Evolutionary conservation across 2,888 invertebrate genomes (phyloP).

Genomic region (Tenthredo notha): DNA sequence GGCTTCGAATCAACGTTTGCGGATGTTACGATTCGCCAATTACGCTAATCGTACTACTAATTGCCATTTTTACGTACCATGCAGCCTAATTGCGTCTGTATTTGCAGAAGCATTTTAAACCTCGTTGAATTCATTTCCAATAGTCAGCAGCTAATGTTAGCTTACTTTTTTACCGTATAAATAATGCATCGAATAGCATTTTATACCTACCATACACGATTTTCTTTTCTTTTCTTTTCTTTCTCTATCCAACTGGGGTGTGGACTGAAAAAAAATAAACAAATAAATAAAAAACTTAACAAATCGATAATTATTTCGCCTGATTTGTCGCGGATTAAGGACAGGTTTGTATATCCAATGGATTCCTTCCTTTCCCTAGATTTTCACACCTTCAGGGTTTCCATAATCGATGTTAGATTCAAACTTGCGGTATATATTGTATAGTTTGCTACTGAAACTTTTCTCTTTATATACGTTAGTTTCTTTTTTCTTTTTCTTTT

Average conservation of each 20-base stretch:
- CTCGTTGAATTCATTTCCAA: neutral
- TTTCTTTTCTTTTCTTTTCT: neutral
- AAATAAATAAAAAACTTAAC: neutral
- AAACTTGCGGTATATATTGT: neutral
- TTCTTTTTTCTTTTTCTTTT: neutral
- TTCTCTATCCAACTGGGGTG: neutral
- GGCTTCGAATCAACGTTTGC: neutral
- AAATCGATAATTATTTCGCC: neutral
- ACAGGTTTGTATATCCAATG: neutral
- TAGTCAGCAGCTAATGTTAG: neutral
- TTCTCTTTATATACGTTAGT: neutral
- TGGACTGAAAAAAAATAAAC: neutral
- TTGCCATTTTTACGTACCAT: neutral
- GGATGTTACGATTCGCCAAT: neutral
- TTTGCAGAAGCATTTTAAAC: neutral
- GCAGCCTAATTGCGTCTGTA: neutral
- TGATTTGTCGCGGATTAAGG: neutral
- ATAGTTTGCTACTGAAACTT: neutral
- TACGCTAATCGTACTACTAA: neutral
- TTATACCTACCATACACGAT: neutral
- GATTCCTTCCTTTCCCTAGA: neutral
- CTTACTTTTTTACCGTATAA: neutral
- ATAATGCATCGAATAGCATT: neutral
- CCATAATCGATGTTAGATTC: constrained; percentile 14
- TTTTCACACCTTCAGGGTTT: neutral